These are phyloP conservation scores for Acipenser transmontanus DNA, from an alignment of 2,797 vertebrate genomes.

Conservation along the genomic window DNA sequence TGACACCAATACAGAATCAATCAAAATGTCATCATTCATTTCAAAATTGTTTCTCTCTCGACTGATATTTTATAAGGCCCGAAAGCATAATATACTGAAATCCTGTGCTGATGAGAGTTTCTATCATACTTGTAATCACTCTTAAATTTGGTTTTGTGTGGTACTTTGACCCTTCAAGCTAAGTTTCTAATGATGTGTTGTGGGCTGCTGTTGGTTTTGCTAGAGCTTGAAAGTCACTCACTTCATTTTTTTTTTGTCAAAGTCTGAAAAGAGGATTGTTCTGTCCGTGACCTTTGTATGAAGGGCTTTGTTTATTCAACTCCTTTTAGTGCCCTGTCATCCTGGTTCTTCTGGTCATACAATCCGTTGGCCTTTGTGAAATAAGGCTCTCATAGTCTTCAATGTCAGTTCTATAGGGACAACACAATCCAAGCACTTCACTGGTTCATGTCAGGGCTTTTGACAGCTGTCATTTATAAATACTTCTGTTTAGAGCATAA, in stretches of 20 bases:
- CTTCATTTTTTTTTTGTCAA: slow-evolving; percentile 39
- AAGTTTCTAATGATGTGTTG: slow-evolving; percentile 24
- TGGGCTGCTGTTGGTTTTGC: slow-evolving; percentile 25
- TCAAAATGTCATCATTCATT: slow-evolving; percentile 7
- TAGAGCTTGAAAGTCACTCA: slow-evolving; percentile 41
- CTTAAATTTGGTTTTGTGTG: slow-evolving; percentile 11
- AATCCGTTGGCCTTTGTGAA: slow-evolving; percentile 35
- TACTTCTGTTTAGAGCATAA: too few species aligned
- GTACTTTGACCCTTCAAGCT: slow-evolving; percentile 4
- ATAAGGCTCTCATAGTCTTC: slow-evolving; percentile 35
- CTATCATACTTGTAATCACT: slow-evolving; percentile 19
- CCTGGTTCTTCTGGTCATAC: slow-evolving; percentile 31
- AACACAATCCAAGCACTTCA: slow-evolving; percentile 44
- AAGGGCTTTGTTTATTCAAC: slow-evolving; percentile 46
- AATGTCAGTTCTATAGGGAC: slow-evolving; percentile 35
- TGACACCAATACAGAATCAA: slow-evolving; percentile 10
- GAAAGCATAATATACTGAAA: slow-evolving; percentile 9
- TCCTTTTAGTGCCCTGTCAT: slow-evolving; percentile 33
- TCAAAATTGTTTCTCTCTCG: slow-evolving; percentile 18
- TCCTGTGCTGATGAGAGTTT: slow-evolving; percentile 28
- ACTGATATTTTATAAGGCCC: slow-evolving; percentile 24
- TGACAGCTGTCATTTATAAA: slow-evolving; percentile 58
- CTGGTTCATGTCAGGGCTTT: slow-evolving; percentile 29
- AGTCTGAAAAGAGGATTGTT: slow-evolving; percentile 53
- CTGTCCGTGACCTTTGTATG: slow-evolving; percentile 46